Base-by-base conservation (phyloP, 37 sponge, comb jelly and placozoan genomes). In the Ianthella basta region DNA sequence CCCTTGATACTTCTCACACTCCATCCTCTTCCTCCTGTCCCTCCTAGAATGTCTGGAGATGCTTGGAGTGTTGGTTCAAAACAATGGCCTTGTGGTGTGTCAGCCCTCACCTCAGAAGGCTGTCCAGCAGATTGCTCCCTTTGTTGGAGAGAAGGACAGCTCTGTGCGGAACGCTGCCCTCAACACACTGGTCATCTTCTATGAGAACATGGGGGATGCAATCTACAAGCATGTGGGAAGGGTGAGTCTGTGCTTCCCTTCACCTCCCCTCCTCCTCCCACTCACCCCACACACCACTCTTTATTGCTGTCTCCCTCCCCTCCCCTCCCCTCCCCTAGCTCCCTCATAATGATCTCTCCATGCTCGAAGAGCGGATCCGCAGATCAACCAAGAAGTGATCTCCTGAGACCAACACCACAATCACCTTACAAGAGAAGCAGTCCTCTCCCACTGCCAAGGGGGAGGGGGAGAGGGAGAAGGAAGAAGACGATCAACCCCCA, bases 121-220 rank as follows among this genome's bases (percentile, higher is more conserved):
- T 4, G 72, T 98, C 24, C 91, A 86, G 29, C 55, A 85, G 32
- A 59, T 95, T 15, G 94, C 95, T 0, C 56, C 85, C 30, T 92
- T 89, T 85, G 94, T 96, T 83, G 85, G 86, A 55, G 97, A 96
- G 78, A 59, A 92, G 41, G 97, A 96, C 89, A 94, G 88, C 57
- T 69, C 86, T 54, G 95, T 95, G 44, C 86, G 95, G 27, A 89
- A 88, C 29, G 93, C 96, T 25, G 98, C 98, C 37, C 92, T 98
- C 88, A 98, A 94, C 81, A 83, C 93, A 19, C 82, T 96, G 75
- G 97, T 96, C 10, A 88, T 88, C 21, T 87, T 95, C 27, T 96
- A 94, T 74, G 85, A 82, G 23, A 82, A 93, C 80, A 83, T 91
- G 60, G 98, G 96, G 72, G 95, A 98, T 0, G 80, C 65, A 0